A percentile compares a stretch with the other conserved stretches of the same genome.
Evolutionary conservation across 2,888 invertebrate species (phyloP).

Genomic region (Dastarcus helophoroides): DNA sequence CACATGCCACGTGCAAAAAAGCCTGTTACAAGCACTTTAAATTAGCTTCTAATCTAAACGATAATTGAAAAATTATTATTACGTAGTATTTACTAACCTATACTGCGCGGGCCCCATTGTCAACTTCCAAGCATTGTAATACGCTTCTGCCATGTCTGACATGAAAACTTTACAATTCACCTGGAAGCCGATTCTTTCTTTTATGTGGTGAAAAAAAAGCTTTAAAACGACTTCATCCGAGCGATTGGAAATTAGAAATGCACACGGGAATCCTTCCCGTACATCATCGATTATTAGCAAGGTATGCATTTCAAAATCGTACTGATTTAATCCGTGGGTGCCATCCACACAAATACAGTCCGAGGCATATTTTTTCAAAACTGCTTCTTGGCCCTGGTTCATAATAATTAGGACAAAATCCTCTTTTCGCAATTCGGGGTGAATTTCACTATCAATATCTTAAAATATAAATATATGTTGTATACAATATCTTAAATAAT

Average conservation of each 20-base stretch:
- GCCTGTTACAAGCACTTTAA: slow-evolving; percentile 5
- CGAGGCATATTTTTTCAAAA: slow-evolving; percentile 14
- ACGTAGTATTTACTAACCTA: too few species aligned
- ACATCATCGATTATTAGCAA: slow-evolving; percentile 16
- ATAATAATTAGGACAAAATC: slow-evolving; percentile 22
- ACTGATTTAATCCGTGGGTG: slow-evolving; percentile 15
- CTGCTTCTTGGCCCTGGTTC: slow-evolving; percentile 14
- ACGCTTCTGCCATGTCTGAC: slow-evolving; percentile 13
- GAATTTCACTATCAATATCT: too few species aligned
- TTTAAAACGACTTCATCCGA: slow-evolving; percentile 7
- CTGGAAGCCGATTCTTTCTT: slow-evolving; percentile 3
- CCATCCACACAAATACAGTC: slow-evolving; percentile 18
- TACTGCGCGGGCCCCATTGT: too few species aligned
- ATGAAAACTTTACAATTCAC: slow-evolving; percentile 12
- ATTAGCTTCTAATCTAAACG: too few species aligned
- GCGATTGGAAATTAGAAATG: slow-evolving; percentile 14
- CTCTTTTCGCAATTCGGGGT: slow-evolving; percentile 11
- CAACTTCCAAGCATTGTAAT: slow-evolving; percentile 13
- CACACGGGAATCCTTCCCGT: slow-evolving; percentile 16
- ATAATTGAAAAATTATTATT: too few species aligned
- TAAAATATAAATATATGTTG: too few species aligned
- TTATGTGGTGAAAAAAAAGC: slow-evolving; percentile 9
- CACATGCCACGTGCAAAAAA: slow-evolving; percentile 9
- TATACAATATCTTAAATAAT: too few species aligned
- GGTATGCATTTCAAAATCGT: slow-evolving; percentile 16